phyloP scores from a whole-genome alignment of 2,113 vertebrate genomes.

The Naja naja region DNA sequence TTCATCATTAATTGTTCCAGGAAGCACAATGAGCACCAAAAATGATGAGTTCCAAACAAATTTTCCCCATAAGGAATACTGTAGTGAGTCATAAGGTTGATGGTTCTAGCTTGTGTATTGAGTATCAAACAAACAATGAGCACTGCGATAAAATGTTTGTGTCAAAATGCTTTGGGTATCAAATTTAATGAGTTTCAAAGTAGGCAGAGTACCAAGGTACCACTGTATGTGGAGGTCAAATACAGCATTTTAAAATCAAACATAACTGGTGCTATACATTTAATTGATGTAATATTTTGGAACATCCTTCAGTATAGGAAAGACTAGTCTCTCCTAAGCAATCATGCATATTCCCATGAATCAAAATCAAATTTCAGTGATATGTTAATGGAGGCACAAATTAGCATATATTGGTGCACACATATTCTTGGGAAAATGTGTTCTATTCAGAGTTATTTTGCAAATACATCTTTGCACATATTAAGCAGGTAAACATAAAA shows the following conservation, averaged over 20 bases:
- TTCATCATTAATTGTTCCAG: background rate
- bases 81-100: background rate
- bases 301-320: background rate
- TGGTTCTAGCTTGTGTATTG: background rate
- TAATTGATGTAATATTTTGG: background rate
- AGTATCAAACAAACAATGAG: background rate
- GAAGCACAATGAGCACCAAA: background rate
- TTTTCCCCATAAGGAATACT: background rate
- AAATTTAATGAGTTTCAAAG: background rate
- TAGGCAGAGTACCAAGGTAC: background rate
- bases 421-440: constrained; percentile 22
- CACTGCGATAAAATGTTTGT: background rate
- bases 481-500: constrained; percentile 48
- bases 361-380: constrained; percentile 25
- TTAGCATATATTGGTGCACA: constrained; percentile 34
- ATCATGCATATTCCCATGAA: background rate
- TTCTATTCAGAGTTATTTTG: constrained; percentile 39
- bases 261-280: background rate
- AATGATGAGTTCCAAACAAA: background rate
- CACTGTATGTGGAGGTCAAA: background rate
- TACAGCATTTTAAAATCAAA: background rate
- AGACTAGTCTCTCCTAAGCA: background rate
- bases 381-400: constrained; percentile 10
- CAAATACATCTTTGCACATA: constrained; percentile 48
- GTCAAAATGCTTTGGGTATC: background rate